Conservation (phyloP, 1,140 invertebrate species). For the Drosophila willistoni region DNA sequence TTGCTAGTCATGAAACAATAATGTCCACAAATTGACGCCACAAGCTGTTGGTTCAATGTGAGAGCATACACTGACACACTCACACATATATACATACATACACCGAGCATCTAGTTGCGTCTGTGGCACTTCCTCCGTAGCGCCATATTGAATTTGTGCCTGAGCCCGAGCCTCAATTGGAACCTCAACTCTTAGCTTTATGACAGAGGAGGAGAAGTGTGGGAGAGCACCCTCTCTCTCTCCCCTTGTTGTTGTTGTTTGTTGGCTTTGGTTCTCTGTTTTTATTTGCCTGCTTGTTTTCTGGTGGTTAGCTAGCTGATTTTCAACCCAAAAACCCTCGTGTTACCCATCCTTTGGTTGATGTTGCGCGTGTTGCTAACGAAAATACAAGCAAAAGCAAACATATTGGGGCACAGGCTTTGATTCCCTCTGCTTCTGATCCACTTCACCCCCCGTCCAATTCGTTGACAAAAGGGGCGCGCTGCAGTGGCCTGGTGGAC, state of each 20-base stretch:
- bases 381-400: conserved; percentile 72
- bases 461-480: neutral
- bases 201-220: neutral
- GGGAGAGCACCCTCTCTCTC: neutral
- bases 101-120: conserved; percentile 36
- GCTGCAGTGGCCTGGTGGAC: neutral
- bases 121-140: conserved; percentile 68
- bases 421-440: conserved; percentile 11
- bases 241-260: neutral
- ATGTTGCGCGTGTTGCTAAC: conserved; percentile 55
- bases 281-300: conserved; percentile 79
- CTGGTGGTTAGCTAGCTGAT: conserved; percentile 77
- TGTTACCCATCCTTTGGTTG: conserved; percentile 28
- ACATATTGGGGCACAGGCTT: conserved; percentile 47
- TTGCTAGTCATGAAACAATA: conserved; percentile 78
- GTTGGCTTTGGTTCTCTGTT: conserved; percentile 52
- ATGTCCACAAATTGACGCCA: conserved; percentile 80
- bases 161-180: conserved; percentile 35
- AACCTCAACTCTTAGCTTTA: conserved; percentile 27
- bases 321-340: conserved; percentile 50
- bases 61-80: conserved; percentile 31
- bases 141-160: conserved; percentile 76
- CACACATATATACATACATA: conserved; percentile 3
- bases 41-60: conserved; percentile 77
- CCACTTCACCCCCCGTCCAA: conserved; percentile 5